Percentiles rank a stretch among this genome's conserved stretches.
Conservation (phyloP, 2,113 vertebrate genomes). For the Forbesichthys papilliferus region DNA sequence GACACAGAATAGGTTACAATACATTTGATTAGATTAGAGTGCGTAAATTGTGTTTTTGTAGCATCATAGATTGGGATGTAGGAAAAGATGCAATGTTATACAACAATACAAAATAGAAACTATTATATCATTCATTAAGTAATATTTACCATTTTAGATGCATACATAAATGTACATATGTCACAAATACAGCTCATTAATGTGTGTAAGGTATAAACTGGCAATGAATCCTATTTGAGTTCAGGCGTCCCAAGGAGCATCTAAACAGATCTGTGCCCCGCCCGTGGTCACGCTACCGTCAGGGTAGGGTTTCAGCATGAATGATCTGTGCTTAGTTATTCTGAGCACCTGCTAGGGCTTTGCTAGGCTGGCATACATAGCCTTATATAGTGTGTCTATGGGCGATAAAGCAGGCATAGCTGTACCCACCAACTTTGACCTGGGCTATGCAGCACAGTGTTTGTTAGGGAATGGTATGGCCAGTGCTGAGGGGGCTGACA, state of each 20-base stretch:
- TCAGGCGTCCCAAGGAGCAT: neutral
- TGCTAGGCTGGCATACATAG: constrained; percentile 21
- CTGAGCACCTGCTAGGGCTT: constrained; percentile 40
- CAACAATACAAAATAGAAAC: too few species aligned
- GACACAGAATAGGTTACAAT: neutral
- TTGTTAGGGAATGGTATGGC: constrained; percentile 11
- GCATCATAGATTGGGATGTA: too few species aligned
- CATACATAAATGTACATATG: too few species aligned
- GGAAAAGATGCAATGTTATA: too few species aligned
- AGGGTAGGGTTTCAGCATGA: constrained; percentile 50
- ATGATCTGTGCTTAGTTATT: constrained; percentile 55
- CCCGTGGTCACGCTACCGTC: neutral
- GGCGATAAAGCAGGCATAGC: neutral
- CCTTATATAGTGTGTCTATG: constrained; percentile 61
- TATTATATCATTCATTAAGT: too few species aligned
- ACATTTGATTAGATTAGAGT: too few species aligned
- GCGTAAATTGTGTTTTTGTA: too few species aligned
- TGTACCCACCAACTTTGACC: constrained; percentile 1
- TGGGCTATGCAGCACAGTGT: constrained; percentile 42
- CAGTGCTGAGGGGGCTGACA: neutral
- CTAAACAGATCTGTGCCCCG: neutral
- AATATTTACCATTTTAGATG: too few species aligned
- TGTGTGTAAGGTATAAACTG: neutral
- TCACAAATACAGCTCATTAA: neutral
- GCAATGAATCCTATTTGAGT: neutral